Evolutionary conservation across 2,113 vertebrate species (phyloP).

Genomic region (Pipa parva): DNA sequence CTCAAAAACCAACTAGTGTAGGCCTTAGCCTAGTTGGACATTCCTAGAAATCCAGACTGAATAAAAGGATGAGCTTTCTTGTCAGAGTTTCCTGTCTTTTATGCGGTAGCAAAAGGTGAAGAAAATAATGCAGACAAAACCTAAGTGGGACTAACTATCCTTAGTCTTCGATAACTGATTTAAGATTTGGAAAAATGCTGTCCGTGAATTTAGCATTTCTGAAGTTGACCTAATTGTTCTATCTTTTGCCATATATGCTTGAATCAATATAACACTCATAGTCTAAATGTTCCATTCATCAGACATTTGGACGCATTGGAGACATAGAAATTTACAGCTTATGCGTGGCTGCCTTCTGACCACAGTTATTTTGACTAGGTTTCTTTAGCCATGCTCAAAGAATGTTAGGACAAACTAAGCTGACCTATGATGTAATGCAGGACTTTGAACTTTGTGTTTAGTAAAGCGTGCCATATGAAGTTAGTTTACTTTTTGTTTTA

Average conservation of each 20-base stretch:
- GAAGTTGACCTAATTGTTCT: not conserved
- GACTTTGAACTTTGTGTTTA: slow-evolving; percentile 7
- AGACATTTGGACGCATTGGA: slow-evolving; percentile 1
- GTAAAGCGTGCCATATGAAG: slow-evolving; percentile 4
- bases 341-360: not conserved
- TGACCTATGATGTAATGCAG: not conserved
- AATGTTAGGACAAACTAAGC: slow-evolving; percentile 1
- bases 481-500: not conserved
- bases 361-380: slow-evolving; percentile 17
- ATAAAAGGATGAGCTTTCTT: too few species aligned
- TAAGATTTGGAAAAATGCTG: too few species aligned
- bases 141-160: too few species aligned
- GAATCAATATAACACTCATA: slow-evolving; percentile 4
- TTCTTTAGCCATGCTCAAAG: not conserved
- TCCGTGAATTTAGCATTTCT: not conserved
- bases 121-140: too few species aligned
- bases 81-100: too few species aligned
- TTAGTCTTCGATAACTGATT: too few species aligned
- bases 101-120: too few species aligned
- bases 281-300: not conserved
- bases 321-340: not conserved
- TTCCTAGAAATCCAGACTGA: too few species aligned
- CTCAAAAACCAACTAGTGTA: too few species aligned
- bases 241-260: not conserved
- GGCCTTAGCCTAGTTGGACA: too few species aligned